Conservation (phyloP, 2,888 invertebrate genomes). For the Dinocampus coccinellae region DNA sequence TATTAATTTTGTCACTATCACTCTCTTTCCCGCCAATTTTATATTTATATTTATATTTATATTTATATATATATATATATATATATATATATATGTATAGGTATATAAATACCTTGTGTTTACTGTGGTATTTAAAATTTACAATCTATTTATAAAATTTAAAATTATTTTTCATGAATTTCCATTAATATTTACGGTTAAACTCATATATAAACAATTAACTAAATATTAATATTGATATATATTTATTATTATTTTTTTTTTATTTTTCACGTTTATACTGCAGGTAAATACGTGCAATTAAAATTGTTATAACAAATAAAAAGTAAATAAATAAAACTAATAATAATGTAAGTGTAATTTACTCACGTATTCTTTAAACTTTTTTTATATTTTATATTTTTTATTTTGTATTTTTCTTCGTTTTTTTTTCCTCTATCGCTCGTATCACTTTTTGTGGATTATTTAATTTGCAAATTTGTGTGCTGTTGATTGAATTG, state of each 20-base stretch:
- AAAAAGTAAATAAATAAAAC: background rate
- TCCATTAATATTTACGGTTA: too few species aligned
- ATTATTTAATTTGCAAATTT: constrained; percentile 4
- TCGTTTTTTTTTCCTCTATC: too few species aligned
- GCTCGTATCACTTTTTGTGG: too few species aligned
- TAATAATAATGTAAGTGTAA: background rate
- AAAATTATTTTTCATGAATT: background rate
- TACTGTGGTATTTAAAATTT: background rate
- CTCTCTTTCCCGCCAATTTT: background rate
- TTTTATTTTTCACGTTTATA: too few species aligned
- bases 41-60: background rate
- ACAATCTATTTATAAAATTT: background rate
- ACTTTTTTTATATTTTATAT: background rate
- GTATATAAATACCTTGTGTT: too few species aligned
- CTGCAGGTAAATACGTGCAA: background rate
- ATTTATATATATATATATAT: too few species aligned
- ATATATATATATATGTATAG: too few species aligned
- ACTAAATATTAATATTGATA: too few species aligned
- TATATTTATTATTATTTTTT: too few species aligned
- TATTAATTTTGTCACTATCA: background rate
- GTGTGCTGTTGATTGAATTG: background rate
- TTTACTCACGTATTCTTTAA: background rate
- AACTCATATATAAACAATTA: too few species aligned
- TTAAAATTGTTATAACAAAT: background rate
- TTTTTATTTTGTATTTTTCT: too few species aligned